Percentiles rank a stretch among this genome's conserved stretches.
These are phyloP conservation scores for Coremacera marginata DNA, from an alignment of 2,888 invertebrate genomes.

Conservation along the genomic window DNA sequence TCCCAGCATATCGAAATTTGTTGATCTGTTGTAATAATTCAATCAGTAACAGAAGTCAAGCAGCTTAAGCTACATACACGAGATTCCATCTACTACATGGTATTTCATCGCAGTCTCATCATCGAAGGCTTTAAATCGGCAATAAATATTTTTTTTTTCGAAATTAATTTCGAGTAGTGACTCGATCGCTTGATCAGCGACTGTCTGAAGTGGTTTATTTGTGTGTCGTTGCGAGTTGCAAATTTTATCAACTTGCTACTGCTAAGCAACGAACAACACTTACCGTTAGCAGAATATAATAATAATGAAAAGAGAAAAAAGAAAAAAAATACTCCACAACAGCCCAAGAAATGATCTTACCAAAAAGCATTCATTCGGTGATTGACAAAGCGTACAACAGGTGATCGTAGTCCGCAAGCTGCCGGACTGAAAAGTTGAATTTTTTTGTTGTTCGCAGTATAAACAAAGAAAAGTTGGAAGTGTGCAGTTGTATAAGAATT, in stretches of 20 bases:
- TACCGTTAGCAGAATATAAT: conserved; percentile 41
- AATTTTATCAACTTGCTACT: conserved; percentile 39
- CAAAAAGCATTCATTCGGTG: conserved; percentile 14
- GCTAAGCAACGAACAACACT: conserved; percentile 43
- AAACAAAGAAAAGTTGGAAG: no score
- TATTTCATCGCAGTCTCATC: not conserved
- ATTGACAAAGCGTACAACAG: conserved; percentile 29
- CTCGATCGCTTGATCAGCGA: not conserved
- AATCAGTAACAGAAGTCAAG: conserved; percentile 53
- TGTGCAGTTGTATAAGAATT: no score
- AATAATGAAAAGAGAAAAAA: conserved; percentile 17
- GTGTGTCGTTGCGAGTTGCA: conserved; percentile 35
- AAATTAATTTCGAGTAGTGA: not conserved
- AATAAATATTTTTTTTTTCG: conserved; percentile 31
- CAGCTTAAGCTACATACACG: conserved; percentile 47
- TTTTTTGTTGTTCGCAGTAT: no score
- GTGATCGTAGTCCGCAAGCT: not conserved
- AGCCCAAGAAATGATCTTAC: not conserved
- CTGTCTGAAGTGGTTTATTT: not conserved
- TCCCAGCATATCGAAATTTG: conserved; percentile 39
- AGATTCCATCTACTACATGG: conserved; percentile 11
- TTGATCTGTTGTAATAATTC: conserved; percentile 52
- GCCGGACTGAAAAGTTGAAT: no score
- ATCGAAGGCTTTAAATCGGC: not conserved
- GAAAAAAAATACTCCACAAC: not conserved